These are phyloP conservation scores for Zaprionus inermis DNA, from an alignment of 1,140 invertebrate genomes.

Conservation along the genomic window DNA sequence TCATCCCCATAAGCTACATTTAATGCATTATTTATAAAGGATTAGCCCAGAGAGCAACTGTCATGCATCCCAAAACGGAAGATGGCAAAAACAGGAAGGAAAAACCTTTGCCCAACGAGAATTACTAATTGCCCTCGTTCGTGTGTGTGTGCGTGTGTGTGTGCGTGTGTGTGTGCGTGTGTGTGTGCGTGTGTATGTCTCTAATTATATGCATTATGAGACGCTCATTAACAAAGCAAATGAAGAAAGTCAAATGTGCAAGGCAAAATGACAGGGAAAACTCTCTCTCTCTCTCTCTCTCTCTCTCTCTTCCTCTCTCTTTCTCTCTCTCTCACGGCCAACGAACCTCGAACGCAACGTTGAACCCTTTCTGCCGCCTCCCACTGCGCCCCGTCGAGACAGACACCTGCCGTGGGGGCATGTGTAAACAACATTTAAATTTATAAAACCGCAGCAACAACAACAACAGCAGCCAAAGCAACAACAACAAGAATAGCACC, in stretches of 20 bases:
- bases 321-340: conserved; percentile 24
- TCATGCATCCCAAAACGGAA: conserved; percentile 58
- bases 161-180: conserved; percentile 12
- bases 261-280: conserved; percentile 54
- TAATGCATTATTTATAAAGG: conserved; percentile 80
- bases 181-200: conserved; percentile 61
- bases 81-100: conserved; percentile 58
- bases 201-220: conserved; percentile 76
- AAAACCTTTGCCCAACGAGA: conserved; percentile 74
- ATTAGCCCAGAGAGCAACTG: conserved; percentile 56
- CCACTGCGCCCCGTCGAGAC: conserved; percentile 18
- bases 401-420: conserved; percentile 52
- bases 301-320: no score
- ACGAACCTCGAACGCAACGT: conserved; percentile 19
- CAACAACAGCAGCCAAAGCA: conserved; percentile 25
- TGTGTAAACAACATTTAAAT: conserved; percentile 68
- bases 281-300: no score
- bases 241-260: conserved; percentile 67
- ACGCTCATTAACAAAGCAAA: conserved; percentile 77
- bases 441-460: conserved; percentile 55
- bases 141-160: conserved; percentile 7
- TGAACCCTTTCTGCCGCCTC: not conserved
- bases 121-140: conserved; percentile 64
- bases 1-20: conserved; percentile 45
- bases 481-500: conserved; percentile 25